Evolutionary conservation across 2,113 vertebrate species (phyloP).

Genomic region (Serilophus lunatus): DNA sequence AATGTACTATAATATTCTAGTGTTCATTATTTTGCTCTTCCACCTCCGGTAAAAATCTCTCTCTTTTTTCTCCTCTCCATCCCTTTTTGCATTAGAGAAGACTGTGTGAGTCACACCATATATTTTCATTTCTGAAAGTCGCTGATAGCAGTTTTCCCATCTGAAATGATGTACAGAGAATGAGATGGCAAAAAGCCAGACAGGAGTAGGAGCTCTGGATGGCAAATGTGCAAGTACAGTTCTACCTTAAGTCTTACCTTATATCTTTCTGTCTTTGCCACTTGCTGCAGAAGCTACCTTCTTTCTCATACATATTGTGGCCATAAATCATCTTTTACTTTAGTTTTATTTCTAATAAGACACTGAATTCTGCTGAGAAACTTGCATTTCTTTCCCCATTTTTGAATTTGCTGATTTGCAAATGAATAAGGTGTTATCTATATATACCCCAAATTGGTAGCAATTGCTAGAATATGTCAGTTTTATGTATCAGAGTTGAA

Average conservation of each 20-base stretch:
- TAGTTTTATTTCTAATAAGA: not conserved
- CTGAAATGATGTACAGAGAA: conserved; percentile 18
- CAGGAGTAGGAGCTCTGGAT: not conserved
- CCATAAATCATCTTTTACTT: not conserved
- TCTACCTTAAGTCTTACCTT: not conserved
- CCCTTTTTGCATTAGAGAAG: not conserved
- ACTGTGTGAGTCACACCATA: not conserved
- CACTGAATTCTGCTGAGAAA: not conserved
- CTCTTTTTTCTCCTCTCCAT: not conserved
- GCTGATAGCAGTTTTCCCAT: conserved; percentile 32
- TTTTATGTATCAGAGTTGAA: not conserved
- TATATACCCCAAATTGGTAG: not conserved
- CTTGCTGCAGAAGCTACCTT: not conserved
- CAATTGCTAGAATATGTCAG: not conserved
- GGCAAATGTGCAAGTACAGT: not conserved
- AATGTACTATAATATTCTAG: not conserved
- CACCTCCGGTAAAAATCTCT: not conserved
- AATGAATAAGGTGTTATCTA: not conserved
- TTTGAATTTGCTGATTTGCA: not conserved
- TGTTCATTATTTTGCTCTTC: not conserved
- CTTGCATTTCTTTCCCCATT: not conserved
- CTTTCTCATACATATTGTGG: not conserved
- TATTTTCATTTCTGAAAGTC: conserved; percentile 52
- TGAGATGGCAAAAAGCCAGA: not conserved
- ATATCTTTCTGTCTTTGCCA: not conserved